Base-by-base conservation (phyloP, 2,113 vertebrate genomes). In the Rhineura floridana region DNA sequence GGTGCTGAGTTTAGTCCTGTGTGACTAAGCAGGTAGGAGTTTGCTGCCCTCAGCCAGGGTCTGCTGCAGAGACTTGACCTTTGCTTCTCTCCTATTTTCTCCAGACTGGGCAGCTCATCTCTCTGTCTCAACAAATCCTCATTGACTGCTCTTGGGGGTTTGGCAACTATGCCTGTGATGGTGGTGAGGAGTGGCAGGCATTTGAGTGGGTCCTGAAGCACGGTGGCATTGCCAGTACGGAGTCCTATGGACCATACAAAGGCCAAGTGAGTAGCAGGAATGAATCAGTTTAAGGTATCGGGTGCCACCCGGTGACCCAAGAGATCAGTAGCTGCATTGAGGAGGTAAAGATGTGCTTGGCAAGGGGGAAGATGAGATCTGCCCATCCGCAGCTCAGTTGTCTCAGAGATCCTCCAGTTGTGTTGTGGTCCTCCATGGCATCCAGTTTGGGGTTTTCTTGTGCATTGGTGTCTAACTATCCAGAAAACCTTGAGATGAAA, bases 101-200 rank as follows among this genome's bases (percentile, higher is more conserved):
- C 0, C 91, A 98, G 97, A 97, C 95, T 0, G 97, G 98, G 0
- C 92, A 94, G 87, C 95, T 97, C 93, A 96, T 97, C 84, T 93
- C 96, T 3, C 94, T 98, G 84, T 98, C 98, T 81, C 98, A 98
- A 85, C 97, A 98, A 96, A 97, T 98, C 92, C 95, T 98, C 91
- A 95, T 98, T 0, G 97, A 98, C 93, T 98, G 98, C 86, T 97
- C 97, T 80, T 98, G 96, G 97, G 97, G 97, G 83, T 98, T 98
- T 0, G 97, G 97, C 42, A 98, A 98, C 76, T 96, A 97, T 0
- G 97, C 96, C 77, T 98, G 97, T 0, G 98, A 98, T 0, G 97
- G 97, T 4, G 96, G 96, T 0, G 97, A 98, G 94, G 97, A 98
- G 92, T 98, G 96, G 97, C 90, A 97, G 73, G 97, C 94, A 0